These are phyloP conservation scores for Cryptophagus acutangulus DNA, from an alignment of 2,888 invertebrate species.

Conservation along the genomic window DNA sequence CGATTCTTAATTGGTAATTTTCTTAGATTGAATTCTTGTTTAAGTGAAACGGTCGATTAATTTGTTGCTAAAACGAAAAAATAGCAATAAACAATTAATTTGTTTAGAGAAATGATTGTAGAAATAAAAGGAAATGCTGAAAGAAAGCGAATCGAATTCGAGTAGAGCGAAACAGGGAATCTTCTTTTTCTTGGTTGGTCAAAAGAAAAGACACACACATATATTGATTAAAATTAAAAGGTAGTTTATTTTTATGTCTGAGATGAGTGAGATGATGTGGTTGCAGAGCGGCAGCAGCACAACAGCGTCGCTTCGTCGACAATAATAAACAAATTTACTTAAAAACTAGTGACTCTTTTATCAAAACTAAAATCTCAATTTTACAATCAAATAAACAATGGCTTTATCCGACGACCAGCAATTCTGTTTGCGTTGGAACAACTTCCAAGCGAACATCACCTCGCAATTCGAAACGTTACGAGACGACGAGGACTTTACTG, in stretches of 20 bases:
- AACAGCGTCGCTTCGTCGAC: conserved; percentile 4
- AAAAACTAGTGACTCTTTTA: not conserved
- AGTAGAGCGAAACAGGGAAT: conserved; percentile 39
- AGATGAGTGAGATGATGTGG: conserved; percentile 25
- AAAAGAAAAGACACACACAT: conserved; percentile 39
- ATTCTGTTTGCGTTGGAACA: conserved; percentile 87
- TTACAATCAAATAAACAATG: not conserved
- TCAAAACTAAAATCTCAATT: not conserved
- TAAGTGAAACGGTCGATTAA: too few species aligned
- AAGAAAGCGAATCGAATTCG: too few species aligned
- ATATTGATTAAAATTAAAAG: conserved; percentile 48
- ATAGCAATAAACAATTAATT: too few species aligned
- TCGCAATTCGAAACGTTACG: conserved; percentile 80
- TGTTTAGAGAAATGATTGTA: too few species aligned
- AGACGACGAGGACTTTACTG: conserved; percentile 82
- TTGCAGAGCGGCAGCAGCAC: conserved; percentile 13
- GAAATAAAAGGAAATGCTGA: too few species aligned
- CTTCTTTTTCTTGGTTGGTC: conserved; percentile 47
- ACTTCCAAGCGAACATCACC: conserved; percentile 82
- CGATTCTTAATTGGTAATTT: too few species aligned
- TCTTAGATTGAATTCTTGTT: too few species aligned
- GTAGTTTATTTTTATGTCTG: conserved; percentile 43
- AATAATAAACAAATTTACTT: not conserved
- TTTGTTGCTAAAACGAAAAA: too few species aligned
- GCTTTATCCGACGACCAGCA: conserved; percentile 66